Percentiles rank a stretch among this genome's conserved stretches.
These are phyloP conservation scores for Diaprepes abbreviatus DNA, from an alignment of 2,888 invertebrate species.

Conservation along the genomic window DNA sequence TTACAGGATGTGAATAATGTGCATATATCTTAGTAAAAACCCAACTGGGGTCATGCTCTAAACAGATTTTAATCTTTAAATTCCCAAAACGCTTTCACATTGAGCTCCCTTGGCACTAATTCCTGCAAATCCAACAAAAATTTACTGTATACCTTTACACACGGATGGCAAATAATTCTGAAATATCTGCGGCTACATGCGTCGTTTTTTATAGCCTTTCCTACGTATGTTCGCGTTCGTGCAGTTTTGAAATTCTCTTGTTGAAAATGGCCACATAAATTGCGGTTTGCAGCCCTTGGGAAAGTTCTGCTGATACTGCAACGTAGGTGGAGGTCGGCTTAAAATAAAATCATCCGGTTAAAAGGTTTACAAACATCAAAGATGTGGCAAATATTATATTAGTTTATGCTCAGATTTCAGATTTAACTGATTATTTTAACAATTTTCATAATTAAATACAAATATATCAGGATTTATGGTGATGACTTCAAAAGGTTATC, in stretches of 20 bases:
- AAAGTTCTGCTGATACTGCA: constrained; percentile 37
- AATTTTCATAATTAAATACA: too few species aligned
- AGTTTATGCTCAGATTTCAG: too few species aligned
- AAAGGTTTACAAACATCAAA: too few species aligned
- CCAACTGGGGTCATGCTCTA: too few species aligned
- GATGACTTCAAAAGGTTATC: too few species aligned
- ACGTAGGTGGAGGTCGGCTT: constrained; percentile 14
- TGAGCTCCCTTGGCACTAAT: not conserved
- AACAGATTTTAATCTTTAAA: too few species aligned
- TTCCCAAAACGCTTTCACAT: too few species aligned
- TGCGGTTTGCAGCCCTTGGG: constrained; percentile 41
- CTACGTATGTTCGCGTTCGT: constrained; percentile 27
- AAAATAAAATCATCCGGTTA: not conserved
- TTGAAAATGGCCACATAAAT: constrained; percentile 38
- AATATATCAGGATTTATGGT: too few species aligned
- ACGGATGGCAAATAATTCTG: constrained; percentile 7
- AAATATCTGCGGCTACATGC: constrained; percentile 13
- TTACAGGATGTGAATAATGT: too few species aligned
- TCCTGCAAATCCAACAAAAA: not conserved
- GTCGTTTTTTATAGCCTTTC: constrained; percentile 32
- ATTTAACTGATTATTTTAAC: too few species aligned
- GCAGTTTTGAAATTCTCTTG: constrained; percentile 45
- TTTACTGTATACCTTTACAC: not conserved
- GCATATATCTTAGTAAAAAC: too few species aligned
- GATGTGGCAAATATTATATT: too few species aligned